Conservation (phyloP, 2,888 invertebrate species). For the Dorcus hopei region DNA sequence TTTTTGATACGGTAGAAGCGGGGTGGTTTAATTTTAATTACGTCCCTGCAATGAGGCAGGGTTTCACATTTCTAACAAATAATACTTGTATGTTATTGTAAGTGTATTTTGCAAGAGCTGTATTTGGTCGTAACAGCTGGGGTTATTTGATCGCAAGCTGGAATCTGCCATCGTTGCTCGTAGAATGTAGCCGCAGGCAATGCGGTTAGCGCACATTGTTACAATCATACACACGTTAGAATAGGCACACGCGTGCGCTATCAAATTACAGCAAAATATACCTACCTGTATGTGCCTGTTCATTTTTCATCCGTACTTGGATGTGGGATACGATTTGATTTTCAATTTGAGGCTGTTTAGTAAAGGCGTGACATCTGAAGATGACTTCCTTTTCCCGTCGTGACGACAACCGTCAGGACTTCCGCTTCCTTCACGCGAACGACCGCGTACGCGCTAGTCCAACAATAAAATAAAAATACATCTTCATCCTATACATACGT, state of each 20-base stretch:
- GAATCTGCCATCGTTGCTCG: slow-evolving; percentile 23
- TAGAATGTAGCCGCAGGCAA: slow-evolving; percentile 43
- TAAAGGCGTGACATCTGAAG: not conserved
- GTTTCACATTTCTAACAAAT: slow-evolving; percentile 19
- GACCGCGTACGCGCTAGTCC: slow-evolving; percentile 10
- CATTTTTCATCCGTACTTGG: not conserved
- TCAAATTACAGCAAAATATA: slow-evolving; percentile 6
- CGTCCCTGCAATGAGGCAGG: not conserved
- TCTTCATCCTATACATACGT: too few relatives aligned
- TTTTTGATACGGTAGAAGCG: not conserved
- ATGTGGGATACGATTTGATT: too few relatives aligned
- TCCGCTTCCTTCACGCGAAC: slow-evolving; percentile 19
- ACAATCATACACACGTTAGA: slow-evolving; percentile 37
- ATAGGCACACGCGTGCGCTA: slow-evolving; percentile 27
- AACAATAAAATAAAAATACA: slow-evolving; percentile 16
- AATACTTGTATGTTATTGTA: slow-evolving; percentile 25
- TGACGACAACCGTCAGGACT: slow-evolving; percentile 11
- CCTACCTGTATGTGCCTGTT: too few relatives aligned
- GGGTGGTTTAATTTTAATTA: slow-evolving; percentile 6
- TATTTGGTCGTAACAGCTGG: slow-evolving; percentile 24
- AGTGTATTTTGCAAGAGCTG: slow-evolving; percentile 21
- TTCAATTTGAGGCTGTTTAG: too few relatives aligned
- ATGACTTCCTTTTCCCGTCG: slow-evolving; percentile 1
- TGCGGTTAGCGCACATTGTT: slow-evolving; percentile 47
- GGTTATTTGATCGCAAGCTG: slow-evolving; percentile 23